Percentiles rank a stretch among this genome's conserved stretches.
Evolutionary conservation across 2,888 invertebrate genomes (phyloP).

Genomic region (Cerastis rubricosa): DNA sequence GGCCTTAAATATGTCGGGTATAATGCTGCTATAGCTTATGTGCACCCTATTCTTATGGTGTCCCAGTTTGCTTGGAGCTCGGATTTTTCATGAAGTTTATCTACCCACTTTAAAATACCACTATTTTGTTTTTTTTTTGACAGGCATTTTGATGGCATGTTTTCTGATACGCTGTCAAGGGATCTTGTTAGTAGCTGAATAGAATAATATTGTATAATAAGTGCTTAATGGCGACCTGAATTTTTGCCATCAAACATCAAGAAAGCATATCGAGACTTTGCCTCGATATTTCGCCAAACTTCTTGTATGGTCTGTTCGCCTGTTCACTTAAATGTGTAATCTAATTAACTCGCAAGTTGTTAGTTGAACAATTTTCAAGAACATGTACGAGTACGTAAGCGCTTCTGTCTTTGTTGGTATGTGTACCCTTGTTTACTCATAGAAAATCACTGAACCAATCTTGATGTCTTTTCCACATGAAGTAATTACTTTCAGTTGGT

Average conservation of each 20-base stretch:
- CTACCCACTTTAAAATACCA: background rate
- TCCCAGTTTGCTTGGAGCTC: conserved; percentile 50
- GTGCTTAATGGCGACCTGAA: background rate
- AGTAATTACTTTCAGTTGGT: conserved; percentile 38
- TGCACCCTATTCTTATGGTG: conserved; percentile 60
- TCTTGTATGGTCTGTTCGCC: conserved; percentile 38
- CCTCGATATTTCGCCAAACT: conserved; percentile 27
- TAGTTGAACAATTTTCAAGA: conserved; percentile 61
- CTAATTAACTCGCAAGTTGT: conserved; percentile 53
- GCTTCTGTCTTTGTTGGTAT: conserved; percentile 53
- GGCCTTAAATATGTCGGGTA: conserved; percentile 63
- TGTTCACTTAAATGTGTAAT: conserved; percentile 60
- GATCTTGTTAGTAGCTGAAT: background rate
- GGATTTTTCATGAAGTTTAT: conserved; percentile 31
- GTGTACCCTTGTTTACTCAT: conserved; percentile 52
- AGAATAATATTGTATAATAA: too few species aligned
- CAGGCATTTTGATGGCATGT: background rate
- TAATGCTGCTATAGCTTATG: conserved; percentile 60
- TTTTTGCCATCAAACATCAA: conserved; percentile 25
- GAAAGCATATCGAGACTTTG: conserved; percentile 17
- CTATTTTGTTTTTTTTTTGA: conserved; percentile 1
- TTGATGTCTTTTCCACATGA: conserved; percentile 64
- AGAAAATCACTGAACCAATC: conserved; percentile 63
- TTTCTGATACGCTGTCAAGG: background rate
- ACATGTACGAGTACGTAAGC: conserved; percentile 48